Base-by-base conservation (phyloP, 2,888 invertebrate genomes). In the Drosophila pegasa region DNA sequence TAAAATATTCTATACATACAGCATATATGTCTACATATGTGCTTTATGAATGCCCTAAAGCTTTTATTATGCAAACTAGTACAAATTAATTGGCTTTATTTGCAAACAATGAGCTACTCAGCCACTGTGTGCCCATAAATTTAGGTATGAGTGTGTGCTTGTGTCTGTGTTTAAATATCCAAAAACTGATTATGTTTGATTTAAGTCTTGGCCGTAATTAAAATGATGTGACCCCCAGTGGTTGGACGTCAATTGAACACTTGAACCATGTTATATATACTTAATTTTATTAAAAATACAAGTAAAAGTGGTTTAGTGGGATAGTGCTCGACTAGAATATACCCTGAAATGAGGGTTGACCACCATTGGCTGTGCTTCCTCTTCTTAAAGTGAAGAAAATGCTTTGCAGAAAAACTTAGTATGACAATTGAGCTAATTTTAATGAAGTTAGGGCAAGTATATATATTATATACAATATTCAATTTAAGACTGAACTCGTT, bases 161-260 rank as follows among this genome's bases (percentile, higher is more conserved):
- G 12, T 10, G 31, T 31, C 16, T 41, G 27, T 41, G 22, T 10
- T 33, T 29, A 57, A 37, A 31, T 22, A 29, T 14, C 48, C 35
- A 47, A 35, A 54, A 52, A 22, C 45, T 29, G 55, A 59, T 43
- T 35, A 22, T 18, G 40, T 16, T 48, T 83, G 84, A 84, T 64
- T 83, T 86, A 75, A 88, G 43, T 81, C 82, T 88, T 80, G 84
- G 70, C 75, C 75, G 71, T 87, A 82, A 87, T 89, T 87, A 84
- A 82, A 69, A 70, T 62, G 54, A 65, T 50, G 66, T 75, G 72
- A 83, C 73, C 83, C 59, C 74, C 47, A 69, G 12, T 33, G 22
- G 37, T 16, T 20, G 22, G 9, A 33, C 43, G 38, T 31, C 31
- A 47, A 31, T 52, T 52, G 56, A 56, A 60, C 45, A 58, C 59